Evolutionary conservation across 2,797 vertebrate species (phyloP).

Genomic region (Sebastes goodei): DNA sequence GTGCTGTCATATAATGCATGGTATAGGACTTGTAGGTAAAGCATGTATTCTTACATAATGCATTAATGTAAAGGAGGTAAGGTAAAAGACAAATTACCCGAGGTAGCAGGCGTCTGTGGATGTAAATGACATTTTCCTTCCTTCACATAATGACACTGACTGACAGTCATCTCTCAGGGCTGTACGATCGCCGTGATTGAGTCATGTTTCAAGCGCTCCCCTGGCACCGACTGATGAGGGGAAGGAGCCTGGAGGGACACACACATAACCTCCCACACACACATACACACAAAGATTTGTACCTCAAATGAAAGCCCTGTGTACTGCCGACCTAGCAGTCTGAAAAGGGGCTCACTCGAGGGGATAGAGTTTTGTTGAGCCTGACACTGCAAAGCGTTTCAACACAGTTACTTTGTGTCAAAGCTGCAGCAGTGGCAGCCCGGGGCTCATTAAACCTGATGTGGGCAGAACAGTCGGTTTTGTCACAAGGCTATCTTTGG

Average conservation of each 20-base stretch:
- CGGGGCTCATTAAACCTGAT: conserved; percentile 70
- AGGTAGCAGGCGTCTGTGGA: background rate
- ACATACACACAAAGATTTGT: conserved; percentile 48
- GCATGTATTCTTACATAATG: background rate
- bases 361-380: conserved; percentile 65
- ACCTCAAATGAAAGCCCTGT: conserved; percentile 25
- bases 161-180: conserved; percentile 55
- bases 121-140: conserved; percentile 33
- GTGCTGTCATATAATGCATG: background rate
- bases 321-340: conserved; percentile 55
- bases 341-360: conserved; percentile 67
- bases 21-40: background rate
- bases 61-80: background rate
- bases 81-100: conserved; percentile 10
- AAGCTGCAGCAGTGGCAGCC: conserved; percentile 43
- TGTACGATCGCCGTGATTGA: conserved; percentile 46
- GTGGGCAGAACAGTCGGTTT: conserved; percentile 52
- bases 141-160: conserved; percentile 48
- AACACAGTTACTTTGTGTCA: conserved; percentile 63
- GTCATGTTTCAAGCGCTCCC: conserved; percentile 52
- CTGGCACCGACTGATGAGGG: conserved; percentile 48
- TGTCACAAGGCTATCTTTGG: conserved; percentile 50
- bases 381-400: conserved; percentile 72
- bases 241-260: conserved; percentile 49
- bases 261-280: conserved; percentile 21